Percentiles rank a stretch among this genome's conserved stretches.
phyloP scores from a whole-genome alignment of 2,888 invertebrate genomes.

The Brassicogethes aeneus region DNA sequence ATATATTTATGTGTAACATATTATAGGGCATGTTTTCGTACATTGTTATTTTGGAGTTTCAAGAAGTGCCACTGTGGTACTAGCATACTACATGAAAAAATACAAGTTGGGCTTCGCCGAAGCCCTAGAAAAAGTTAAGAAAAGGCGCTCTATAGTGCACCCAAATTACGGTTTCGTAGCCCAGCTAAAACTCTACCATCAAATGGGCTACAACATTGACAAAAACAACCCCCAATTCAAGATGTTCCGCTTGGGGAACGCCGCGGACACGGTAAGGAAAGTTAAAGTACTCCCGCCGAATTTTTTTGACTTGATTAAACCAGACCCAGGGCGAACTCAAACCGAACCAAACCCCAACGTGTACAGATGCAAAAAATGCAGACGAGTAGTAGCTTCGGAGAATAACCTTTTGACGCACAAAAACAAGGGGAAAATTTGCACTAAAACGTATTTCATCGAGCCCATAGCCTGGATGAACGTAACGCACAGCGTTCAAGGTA shows the following conservation, averaged over 20 bases:
- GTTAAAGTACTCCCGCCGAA: conserved; percentile 76
- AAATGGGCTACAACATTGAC: conserved; percentile 68
- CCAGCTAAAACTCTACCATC: conserved; percentile 69
- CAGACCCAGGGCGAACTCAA: conserved; percentile 67
- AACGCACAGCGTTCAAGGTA: conserved; percentile 43
- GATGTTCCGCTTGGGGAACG: conserved; percentile 65
- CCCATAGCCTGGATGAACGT: conserved; percentile 87
- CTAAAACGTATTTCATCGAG: conserved; percentile 75
- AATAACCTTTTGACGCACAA: conserved; percentile 69
- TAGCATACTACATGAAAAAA: conserved; percentile 83
- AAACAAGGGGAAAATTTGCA: conserved; percentile 49
- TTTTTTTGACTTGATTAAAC: conserved; percentile 66
- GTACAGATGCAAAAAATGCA: conserved; percentile 75
- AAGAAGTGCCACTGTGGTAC: conserved; percentile 78
- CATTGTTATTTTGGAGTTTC: conserved; percentile 92
- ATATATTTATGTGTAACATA: neutral
- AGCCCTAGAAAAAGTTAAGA: conserved; percentile 60
- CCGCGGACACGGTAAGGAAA: conserved; percentile 72
- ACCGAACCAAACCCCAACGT: conserved; percentile 70
- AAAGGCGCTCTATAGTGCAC: conserved; percentile 61
- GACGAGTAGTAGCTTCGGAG: conserved; percentile 71
- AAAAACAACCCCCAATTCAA: conserved; percentile 61
- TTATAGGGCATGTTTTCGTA: conserved; percentile 53
- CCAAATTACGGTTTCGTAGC: conserved; percentile 76
- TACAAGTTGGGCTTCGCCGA: conserved; percentile 62